These are phyloP conservation scores for Cabera pusaria DNA, from an alignment of 2,888 invertebrate genomes.

Conservation along the genomic window DNA sequence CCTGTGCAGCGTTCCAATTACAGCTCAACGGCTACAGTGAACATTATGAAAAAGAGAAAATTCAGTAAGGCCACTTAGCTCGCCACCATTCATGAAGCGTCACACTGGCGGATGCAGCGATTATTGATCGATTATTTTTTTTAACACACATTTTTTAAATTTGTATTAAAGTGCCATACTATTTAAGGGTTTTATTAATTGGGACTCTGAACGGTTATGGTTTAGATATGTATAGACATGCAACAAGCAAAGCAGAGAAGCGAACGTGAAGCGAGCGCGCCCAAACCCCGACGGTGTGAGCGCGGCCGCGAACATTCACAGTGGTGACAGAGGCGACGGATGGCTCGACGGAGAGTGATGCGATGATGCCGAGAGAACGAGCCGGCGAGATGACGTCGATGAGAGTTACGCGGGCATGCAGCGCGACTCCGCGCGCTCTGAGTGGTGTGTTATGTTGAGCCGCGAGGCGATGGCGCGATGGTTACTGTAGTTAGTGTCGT, in stretches of 20 bases:
- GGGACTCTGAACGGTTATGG: conserved; percentile 56
- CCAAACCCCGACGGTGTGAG: conserved; percentile 2
- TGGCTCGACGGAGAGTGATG: conserved; percentile 11
- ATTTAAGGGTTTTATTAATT: conserved; percentile 67
- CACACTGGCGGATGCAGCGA: conserved; percentile 73
- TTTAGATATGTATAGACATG: conserved; percentile 63
- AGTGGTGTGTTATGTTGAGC: conserved; percentile 57
- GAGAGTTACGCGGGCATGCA: conserved; percentile 44
- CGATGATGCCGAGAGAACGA: conserved; percentile 17
- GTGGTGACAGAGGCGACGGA: conserved; percentile 6
- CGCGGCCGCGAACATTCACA: conserved; percentile 3
- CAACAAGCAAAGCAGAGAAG: conserved; percentile 64
- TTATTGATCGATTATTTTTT: conserved; percentile 58
- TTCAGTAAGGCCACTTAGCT: conserved; percentile 78
- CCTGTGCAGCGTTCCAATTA: conserved; percentile 74
- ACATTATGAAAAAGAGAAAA: conserved; percentile 75
- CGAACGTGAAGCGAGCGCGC: conserved; percentile 28
- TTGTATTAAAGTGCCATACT: conserved; percentile 81
- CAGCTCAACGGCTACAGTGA: conserved; percentile 64
- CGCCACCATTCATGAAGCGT: conserved; percentile 78
- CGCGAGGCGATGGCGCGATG: conserved; percentile 43
- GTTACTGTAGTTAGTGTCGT: conserved; percentile 80
- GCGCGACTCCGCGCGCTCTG: conserved; percentile 56
- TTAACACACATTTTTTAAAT: conserved; percentile 55
- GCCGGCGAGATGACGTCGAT: conserved; percentile 25